phyloP scores from a whole-genome alignment of 2,888 invertebrate species.

The Dryobotodes eremita region DNA sequence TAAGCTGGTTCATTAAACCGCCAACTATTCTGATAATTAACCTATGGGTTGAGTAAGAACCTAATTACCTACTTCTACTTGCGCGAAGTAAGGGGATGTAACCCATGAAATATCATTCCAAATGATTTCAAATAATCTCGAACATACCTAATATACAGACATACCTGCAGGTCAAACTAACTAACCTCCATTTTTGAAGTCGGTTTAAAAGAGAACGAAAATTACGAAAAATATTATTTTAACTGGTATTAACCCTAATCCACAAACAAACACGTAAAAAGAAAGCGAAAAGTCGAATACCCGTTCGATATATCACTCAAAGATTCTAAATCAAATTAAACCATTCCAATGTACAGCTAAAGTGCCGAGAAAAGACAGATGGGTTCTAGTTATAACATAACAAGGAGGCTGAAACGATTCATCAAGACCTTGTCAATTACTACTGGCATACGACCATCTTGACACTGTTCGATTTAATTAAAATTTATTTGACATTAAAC shows the following conservation, averaged over 20 bases:
- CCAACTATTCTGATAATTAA: constrained; percentile 29
- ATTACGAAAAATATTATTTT: neutral
- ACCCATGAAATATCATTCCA: neutral
- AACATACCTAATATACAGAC: neutral
- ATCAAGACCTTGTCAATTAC: constrained; percentile 90
- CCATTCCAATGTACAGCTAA: constrained; percentile 76
- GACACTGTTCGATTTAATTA: constrained; percentile 86
- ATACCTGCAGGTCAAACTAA: neutral
- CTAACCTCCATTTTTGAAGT: neutral
- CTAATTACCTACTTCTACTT: neutral
- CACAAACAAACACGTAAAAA: constrained; percentile 64
- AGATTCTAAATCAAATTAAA: constrained; percentile 82
- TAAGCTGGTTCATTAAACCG: neutral
- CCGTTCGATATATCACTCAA: constrained; percentile 83
- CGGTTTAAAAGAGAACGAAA: neutral
- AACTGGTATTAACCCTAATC: constrained; percentile 27
- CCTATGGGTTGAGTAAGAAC: neutral
- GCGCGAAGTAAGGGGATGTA: constrained; percentile 36
- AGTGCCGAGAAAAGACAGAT: constrained; percentile 84
- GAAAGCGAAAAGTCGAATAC: constrained; percentile 69
- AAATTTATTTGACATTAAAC: constrained; percentile 86
- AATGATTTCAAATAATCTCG: constrained; percentile 1
- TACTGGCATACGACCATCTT: constrained; percentile 80
- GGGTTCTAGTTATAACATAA: constrained; percentile 84
- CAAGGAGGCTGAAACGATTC: constrained; percentile 87